Conservation (phyloP, 2,888 invertebrate genomes). For the Strigamia crassipes region DNA sequence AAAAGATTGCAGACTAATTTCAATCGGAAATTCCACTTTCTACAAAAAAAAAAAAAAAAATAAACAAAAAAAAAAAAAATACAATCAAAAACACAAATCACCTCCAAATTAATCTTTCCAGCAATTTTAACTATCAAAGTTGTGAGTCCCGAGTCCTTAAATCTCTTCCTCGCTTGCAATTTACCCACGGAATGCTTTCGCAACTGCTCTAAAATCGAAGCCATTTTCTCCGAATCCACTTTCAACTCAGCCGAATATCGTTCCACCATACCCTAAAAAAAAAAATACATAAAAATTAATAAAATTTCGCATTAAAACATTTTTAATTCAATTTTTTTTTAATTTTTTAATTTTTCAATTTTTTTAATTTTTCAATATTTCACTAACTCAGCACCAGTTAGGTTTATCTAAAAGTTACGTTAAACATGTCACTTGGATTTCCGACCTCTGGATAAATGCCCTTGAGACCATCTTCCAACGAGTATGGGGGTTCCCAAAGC, state of each 20-base stretch:
- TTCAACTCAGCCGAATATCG: constrained; percentile 66
- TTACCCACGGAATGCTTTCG: constrained; percentile 74
- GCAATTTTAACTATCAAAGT: constrained; percentile 72
- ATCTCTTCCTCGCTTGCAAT: constrained; percentile 71
- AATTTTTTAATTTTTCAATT: too few species aligned
- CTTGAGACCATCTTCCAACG: constrained; percentile 47
- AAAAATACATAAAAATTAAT: too few species aligned
- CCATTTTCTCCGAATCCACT: constrained; percentile 63
- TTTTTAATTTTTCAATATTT: too few species aligned
- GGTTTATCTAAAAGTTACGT: background rate
- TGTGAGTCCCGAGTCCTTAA: constrained; percentile 72
- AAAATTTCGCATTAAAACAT: background rate
- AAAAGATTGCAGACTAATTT: constrained; percentile 53
- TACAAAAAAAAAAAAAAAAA: constrained; percentile 20
- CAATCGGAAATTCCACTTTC: constrained; percentile 49
- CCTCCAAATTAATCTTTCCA: constrained; percentile 54
- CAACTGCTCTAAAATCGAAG: constrained; percentile 67
- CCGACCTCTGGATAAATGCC: constrained; percentile 45
- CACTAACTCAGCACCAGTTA: background rate
- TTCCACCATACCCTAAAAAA: constrained; percentile 67
- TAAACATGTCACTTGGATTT: background rate
- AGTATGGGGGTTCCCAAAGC: constrained; percentile 50
- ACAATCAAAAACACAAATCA: background rate
- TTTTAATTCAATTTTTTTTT: too few species aligned
- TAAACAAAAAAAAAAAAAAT: too few species aligned